Conservation (phyloP, 64 coral and sea anemone genomes). For the Dendronephthya gigantea region DNA sequence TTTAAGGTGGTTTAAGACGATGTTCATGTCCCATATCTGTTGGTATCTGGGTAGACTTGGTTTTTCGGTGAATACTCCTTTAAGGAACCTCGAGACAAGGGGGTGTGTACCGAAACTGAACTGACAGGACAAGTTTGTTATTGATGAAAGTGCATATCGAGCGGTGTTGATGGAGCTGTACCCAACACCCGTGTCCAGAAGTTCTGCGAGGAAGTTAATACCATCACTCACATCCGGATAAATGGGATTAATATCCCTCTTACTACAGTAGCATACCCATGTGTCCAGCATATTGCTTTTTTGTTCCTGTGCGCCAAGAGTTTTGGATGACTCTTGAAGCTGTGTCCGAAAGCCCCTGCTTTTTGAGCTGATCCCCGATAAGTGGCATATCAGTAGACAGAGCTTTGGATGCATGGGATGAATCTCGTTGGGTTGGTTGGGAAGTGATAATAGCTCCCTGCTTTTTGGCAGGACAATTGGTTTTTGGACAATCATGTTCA, state of each 20-base stretch:
- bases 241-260: conserved; percentile 21
- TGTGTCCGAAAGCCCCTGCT: conserved; percentile 10
- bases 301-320: not conserved
- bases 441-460: not conserved
- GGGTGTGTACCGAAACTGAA: not conserved
- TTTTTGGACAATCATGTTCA: conserved; percentile 12
- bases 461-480: not conserved
- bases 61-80: not conserved
- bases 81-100: not conserved
- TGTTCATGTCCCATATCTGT: conserved; percentile 10
- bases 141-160: conserved; percentile 7
- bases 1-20: conserved; percentile 11
- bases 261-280: conserved; percentile 11
- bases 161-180: conserved; percentile 35
- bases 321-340: conserved; percentile 24
- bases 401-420: conserved; percentile 23
- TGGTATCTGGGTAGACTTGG: not conserved
- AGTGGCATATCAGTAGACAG: conserved; percentile 8
- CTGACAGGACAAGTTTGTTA: not conserved
- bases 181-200: not conserved
- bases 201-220: conserved; percentile 17
- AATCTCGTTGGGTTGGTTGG: not conserved
- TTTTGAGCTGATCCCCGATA: conserved; percentile 24
- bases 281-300: conserved; percentile 18
- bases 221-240: conserved; percentile 9